A percentile compares a stretch with the other conserved stretches of the same genome.
These are phyloP conservation scores for Stegostoma tigrinum DNA, from an alignment of 2,113 vertebrate species.

Conservation along the genomic window DNA sequence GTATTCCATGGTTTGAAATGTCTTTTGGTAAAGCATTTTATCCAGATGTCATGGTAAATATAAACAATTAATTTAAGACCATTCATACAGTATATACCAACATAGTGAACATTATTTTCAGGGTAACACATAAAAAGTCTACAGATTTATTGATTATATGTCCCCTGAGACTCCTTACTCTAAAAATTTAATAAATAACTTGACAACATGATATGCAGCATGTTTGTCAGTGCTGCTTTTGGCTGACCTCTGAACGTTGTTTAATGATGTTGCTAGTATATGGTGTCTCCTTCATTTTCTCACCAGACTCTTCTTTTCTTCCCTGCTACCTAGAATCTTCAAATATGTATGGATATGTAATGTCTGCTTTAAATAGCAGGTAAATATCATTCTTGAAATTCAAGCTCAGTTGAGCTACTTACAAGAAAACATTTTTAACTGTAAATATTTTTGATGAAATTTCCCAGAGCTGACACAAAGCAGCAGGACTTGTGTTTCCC, in stretches of 20 bases:
- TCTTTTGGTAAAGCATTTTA: not conserved
- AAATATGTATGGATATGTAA: not conserved
- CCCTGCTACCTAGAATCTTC: not conserved
- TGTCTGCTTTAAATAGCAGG: not conserved
- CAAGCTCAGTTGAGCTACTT: not conserved
- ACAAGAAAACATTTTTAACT: not conserved
- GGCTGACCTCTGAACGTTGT: not conserved
- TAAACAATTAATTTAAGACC: not conserved
- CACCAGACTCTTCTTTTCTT: not conserved
- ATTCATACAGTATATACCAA: not conserved
- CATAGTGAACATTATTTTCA: not conserved
- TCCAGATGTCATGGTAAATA: not conserved
- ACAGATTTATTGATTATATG: not conserved
- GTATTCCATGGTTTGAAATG: not conserved
- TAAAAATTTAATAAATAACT: not conserved
- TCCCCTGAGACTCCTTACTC: not conserved
- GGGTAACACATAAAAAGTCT: not conserved
- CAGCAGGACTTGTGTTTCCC: not conserved
- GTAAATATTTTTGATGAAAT: not conserved
- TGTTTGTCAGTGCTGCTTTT: not conserved
- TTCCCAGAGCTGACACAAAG: not conserved
- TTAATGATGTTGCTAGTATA: not conserved
- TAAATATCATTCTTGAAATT: not conserved
- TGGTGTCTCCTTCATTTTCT: not conserved
- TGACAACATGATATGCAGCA: not conserved